Conservation (phyloP, 1,140 invertebrate species). For the Planococcus citri region DNA sequence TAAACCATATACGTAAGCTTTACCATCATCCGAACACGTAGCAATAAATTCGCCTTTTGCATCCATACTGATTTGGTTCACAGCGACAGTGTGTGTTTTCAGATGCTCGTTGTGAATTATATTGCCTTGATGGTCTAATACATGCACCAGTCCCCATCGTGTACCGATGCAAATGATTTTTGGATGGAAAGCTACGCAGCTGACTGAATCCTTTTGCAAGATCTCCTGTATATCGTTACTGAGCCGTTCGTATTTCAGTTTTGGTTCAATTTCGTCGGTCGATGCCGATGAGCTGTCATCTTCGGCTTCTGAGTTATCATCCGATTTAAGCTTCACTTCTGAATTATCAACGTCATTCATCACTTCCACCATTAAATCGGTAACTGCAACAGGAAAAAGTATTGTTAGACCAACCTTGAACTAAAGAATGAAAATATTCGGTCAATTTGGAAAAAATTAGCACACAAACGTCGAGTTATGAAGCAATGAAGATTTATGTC, state of each 20-base stretch:
- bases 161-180: constrained; percentile 71
- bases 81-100: constrained; percentile 67
- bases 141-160: constrained; percentile 75
- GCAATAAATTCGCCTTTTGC: constrained; percentile 77
- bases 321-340: neutral
- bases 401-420: too few species aligned
- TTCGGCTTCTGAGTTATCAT: neutral
- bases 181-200: constrained; percentile 80
- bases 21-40: constrained; percentile 92
- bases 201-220: constrained; percentile 74
- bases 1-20: constrained; percentile 61
- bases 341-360: neutral
- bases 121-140: constrained; percentile 88
- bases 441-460: neutral
- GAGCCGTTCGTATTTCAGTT: constrained; percentile 81
- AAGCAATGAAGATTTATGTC: neutral
- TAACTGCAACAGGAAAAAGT: neutral
- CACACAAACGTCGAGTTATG: neutral
- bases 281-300: neutral
- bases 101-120: constrained; percentile 57
- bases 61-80: constrained; percentile 92
- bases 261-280: constrained; percentile 64
- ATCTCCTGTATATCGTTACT: constrained; percentile 76
- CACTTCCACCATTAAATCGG: neutral
- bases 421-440: too few species aligned